A percentile compares a stretch with the other conserved stretches of the same genome.
phyloP scores from a whole-genome alignment of 2,797 vertebrate genomes.

The Galaxias olidus region DNA sequence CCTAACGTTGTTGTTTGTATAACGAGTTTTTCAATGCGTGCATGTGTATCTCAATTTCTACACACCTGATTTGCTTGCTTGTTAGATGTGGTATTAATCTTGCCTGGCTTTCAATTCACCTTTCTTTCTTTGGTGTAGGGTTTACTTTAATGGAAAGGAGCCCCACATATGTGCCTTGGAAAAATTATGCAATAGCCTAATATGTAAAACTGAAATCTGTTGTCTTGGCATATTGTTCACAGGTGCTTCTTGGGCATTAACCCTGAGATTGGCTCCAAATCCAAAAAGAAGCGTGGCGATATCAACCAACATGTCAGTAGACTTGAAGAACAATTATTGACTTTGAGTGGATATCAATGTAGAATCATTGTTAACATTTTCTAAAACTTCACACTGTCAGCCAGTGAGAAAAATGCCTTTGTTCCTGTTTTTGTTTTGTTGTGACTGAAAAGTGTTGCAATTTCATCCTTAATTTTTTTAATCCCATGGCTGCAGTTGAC shows the following conservation, averaged over 20 bases:
- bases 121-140: slow-evolving; percentile 5
- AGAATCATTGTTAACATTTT: not conserved
- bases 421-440: no score
- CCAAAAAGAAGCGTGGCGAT: not conserved
- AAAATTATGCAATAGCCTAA: not conserved
- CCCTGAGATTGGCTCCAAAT: slow-evolving; percentile 1
- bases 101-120: not conserved
- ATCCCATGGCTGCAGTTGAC: slow-evolving; percentile 71
- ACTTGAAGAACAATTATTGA: not conserved
- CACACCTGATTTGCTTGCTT: slow-evolving; percentile 2
- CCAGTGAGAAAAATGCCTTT: no score
- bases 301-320: not conserved
- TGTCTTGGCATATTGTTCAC: slow-evolving; percentile 5
- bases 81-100: not conserved
- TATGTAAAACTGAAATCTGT: slow-evolving; percentile 4
- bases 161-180: not conserved
- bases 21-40: not conserved
- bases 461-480: slow-evolving; percentile 74
- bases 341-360: not conserved
- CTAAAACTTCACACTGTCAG: no score
- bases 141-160: not conserved
- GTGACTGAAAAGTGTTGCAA: no score
- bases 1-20: slow-evolving; percentile 1
- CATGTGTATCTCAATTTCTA: slow-evolving; percentile 1
- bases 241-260: slow-evolving; percentile 10